Conservation (phyloP, 2,888 invertebrate genomes). For the Acronicta alni region DNA sequence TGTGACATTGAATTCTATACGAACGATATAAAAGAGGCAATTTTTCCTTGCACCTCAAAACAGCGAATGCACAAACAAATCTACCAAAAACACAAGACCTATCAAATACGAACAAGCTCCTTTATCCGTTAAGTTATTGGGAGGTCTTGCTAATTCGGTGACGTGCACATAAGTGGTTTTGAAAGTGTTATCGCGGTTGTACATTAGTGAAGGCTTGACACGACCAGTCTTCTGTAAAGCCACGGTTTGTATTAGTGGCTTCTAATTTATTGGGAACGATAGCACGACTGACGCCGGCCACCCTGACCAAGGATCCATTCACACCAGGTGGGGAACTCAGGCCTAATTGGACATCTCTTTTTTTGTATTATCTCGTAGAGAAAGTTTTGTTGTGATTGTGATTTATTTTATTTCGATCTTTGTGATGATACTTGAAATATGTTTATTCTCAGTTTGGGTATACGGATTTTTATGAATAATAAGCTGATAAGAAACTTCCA, state of each 20-base stretch:
- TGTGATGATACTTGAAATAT: background rate
- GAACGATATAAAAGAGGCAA: slow-evolving; percentile 81
- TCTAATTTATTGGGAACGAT: slow-evolving; percentile 88
- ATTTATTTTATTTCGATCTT: slow-evolving; percentile 13
- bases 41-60: slow-evolving; percentile 75
- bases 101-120: slow-evolving; percentile 12
- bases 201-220: slow-evolving; percentile 87
- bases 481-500: background rate
- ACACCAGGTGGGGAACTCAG: slow-evolving; percentile 74
- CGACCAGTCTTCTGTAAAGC: slow-evolving; percentile 87
- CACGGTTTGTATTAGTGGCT: slow-evolving; percentile 87
- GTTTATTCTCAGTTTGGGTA: no score
- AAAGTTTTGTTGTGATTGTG: slow-evolving; percentile 38
- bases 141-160: slow-evolving; percentile 66
- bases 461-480: no score
- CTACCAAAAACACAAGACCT: slow-evolving; percentile 53
- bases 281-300: slow-evolving; percentile 88
- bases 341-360: slow-evolving; percentile 56
- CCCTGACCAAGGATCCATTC: slow-evolving; percentile 86
- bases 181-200: slow-evolving; percentile 85
- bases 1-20: slow-evolving; percentile 80
- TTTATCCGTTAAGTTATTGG: slow-evolving; percentile 10
- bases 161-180: slow-evolving; percentile 79
- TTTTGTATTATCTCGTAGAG: slow-evolving; percentile 27
- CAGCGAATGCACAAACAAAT: slow-evolving; percentile 66